Base-by-base conservation (phyloP, 2,888 invertebrate genomes). In the Herminia tarsipennalis region DNA sequence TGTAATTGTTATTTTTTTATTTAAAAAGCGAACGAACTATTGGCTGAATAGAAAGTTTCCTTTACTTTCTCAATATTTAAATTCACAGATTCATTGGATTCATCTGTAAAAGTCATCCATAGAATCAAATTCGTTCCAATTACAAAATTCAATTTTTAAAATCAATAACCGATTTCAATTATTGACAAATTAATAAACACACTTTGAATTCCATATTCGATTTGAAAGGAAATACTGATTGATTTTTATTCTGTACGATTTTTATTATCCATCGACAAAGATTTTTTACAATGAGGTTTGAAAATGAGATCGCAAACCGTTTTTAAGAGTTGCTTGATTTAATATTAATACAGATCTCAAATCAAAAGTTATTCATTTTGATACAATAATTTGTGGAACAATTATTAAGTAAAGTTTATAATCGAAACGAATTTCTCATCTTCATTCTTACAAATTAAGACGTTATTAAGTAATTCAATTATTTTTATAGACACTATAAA, bases 81-180 rank as follows among this genome's bases (percentile, higher is more conserved):
- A 13, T 13, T 27, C 29, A 16, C 8, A 29, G 12, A 29, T 29
- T 27, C 27, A 12, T 10, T 6, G n/a, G n/a, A n/a, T n/a, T 16
- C n/a, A 16, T 29, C 4, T n/a, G 12, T 8, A 22, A n/a, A 34
- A 5, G 12, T n/a, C 2, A n/a, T 8, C 14, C 34, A 24, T 34
- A 35, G 20, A 33, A 33, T 33, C 3, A n/a, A 40, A 46, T 46
- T 35, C 16, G 35, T 36, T 42, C 24, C 34, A 38, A 18, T 24
- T 45, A 39, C 16, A 13, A 45, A 39, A 28, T 34, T 29, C n/a
- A 34, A 38, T 34, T 29, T 44, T 20, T n/a, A n/a, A n/a, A 38
- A 28, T 12, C 34, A 22, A 8, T 22, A 5, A 24, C 29, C 8
- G 8, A 9, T 25, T 35, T 32, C 17, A 20, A 32, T 25, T 29